Base-by-base conservation (phyloP, 2,113 vertebrate species). In the Saguinus midas region DNA sequence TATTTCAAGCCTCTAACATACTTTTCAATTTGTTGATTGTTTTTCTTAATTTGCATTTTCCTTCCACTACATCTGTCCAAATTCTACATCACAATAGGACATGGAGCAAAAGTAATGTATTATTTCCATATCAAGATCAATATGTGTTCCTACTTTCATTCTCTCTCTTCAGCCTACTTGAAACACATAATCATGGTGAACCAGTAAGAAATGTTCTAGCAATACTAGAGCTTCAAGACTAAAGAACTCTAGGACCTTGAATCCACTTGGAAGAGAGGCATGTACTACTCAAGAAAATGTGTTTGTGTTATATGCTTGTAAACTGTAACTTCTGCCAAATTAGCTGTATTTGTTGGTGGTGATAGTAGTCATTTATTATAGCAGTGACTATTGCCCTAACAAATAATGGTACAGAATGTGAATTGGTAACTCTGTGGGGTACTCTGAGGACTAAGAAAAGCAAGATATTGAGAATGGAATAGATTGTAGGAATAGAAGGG, bases 401-500 rank as follows among this genome's bases (percentile, higher is more conserved):
- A n/a, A 45, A 61, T 58, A 76, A 17, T 45, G 11, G 7, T 6
- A 45, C 17, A 16, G 6, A 13, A 21, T 16, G 8, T 40, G 18
- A 64, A 5, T 5, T 52, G 3, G 16, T 27, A 68, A 55, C 1
- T 52, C 0, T 87, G 66, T 23, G 21, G 11, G 8, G 7, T 21
- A 12, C 43, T 87, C 5, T 27, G 23, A 6, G 52, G 73, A 17
- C 43, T 73, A 52, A 95, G 14, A 20, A 61, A 40, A 70, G 23
- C 1, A 52, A 18, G 2, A 3, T 13, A 17, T 1, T 64, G 12
- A 1, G 4, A 23, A 32, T 70, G 35, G n/a, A 68, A 0, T 10
- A n/a, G 6, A 82, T 10, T 13, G 45, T 16, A 55, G n/a, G 40
- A 66, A 29, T 6, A 82, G 29, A 73, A 43, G n/a, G 0, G 3